These are phyloP conservation scores for Oncopodura yosiiana DNA, from an alignment of 1,140 invertebrate species.

Conservation along the genomic window DNA sequence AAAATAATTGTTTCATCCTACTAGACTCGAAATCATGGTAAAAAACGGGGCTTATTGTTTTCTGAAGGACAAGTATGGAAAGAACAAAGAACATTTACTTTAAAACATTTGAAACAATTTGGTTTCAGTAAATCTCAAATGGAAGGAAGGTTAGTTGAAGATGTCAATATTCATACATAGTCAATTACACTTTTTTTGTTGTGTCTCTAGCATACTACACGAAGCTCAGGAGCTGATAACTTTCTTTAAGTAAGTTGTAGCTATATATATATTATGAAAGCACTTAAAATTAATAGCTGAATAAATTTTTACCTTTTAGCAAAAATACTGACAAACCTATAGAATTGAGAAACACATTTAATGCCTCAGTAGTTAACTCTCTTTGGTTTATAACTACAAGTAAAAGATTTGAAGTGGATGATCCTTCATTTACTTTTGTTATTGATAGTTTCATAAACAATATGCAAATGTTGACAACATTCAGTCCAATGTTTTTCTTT, in stretches of 20 bases:
- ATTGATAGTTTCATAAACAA: constrained; percentile 32
- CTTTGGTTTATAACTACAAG: constrained; percentile 32
- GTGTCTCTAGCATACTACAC: constrained; percentile 11
- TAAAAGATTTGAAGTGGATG: constrained; percentile 28
- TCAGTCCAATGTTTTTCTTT: constrained; percentile 29
- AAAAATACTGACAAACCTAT: constrained; percentile 29
- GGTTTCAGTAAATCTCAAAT: constrained; percentile 57
- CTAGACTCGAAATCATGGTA: constrained; percentile 31
- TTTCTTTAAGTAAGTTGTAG: constrained; percentile 23
- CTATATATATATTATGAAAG: background rate
- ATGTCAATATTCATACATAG: constrained; percentile 59
- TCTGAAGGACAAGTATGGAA: constrained; percentile 64
- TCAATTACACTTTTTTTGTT: too few relatives aligned
- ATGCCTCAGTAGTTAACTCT: constrained; percentile 33
- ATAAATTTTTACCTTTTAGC: constrained; percentile 4
- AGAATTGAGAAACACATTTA: constrained; percentile 24
- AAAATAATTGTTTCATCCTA: too few relatives aligned
- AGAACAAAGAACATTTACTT: constrained; percentile 60
- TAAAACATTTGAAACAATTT: constrained; percentile 56
- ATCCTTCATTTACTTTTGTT: constrained; percentile 27
- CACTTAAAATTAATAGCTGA: background rate
- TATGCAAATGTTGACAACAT: constrained; percentile 24
- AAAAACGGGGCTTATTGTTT: constrained; percentile 50
- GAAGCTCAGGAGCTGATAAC: constrained; percentile 30
- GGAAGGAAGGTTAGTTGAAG: constrained; percentile 63